A percentile compares a stretch with the other conserved stretches of the same genome.
Conservation (phyloP, 1,140 invertebrate species). For the Gonatopus flavifemur region DNA sequence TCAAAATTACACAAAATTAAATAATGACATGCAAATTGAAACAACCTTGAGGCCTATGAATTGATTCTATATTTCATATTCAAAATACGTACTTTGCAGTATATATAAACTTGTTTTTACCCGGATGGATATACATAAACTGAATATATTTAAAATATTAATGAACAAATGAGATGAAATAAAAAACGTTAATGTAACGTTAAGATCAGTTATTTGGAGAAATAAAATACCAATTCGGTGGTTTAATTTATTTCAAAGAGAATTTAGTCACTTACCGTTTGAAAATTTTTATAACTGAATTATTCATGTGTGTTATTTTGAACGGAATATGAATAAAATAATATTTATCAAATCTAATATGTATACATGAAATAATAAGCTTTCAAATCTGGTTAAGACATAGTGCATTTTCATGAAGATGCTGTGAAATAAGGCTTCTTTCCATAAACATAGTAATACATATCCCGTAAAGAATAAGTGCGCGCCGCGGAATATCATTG, state of each 20-base stretch:
- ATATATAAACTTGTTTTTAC: not conserved
- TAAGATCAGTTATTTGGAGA: not conserved
- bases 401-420: no score
- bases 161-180: not conserved
- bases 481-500: no score
- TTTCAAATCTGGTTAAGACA: no score
- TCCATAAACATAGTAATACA: no score
- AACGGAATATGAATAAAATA: no score
- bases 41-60: no score
- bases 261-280: slow-evolving; percentile 13
- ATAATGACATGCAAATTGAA: not conserved
- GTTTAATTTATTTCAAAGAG: not conserved
- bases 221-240: not conserved
- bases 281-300: not conserved
- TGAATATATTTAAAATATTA: not conserved
- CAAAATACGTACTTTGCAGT: not conserved
- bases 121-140: slow-evolving; percentile 7
- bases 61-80: no score
- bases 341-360: no score
- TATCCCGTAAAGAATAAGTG: no score
- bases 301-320: slow-evolving; percentile 16
- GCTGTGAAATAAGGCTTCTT: no score
- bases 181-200: not conserved
- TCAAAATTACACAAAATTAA: not conserved
- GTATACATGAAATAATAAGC: no score